These are phyloP conservation scores for Agrochola litura DNA, from an alignment of 2,888 invertebrate species.

Conservation along the genomic window DNA sequence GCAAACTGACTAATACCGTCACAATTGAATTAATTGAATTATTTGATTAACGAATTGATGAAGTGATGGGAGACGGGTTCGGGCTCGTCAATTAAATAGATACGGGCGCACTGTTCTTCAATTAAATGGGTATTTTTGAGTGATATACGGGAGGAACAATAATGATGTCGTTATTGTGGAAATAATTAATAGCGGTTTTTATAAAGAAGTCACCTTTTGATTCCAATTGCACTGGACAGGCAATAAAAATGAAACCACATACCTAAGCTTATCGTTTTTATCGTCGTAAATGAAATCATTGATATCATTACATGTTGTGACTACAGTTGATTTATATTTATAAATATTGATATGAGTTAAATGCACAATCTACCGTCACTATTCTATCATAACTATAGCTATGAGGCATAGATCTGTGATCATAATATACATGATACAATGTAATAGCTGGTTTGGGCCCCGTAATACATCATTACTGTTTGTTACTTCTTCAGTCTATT, in stretches of 20 bases:
- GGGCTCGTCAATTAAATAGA: slow-evolving; percentile 19
- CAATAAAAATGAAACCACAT: background rate
- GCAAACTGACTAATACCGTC: slow-evolving; percentile 34
- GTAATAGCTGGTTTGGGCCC: background rate
- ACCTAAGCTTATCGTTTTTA: background rate
- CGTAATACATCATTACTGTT: background rate
- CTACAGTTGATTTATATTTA: background rate
- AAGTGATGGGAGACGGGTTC: slow-evolving; percentile 15
- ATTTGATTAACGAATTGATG: slow-evolving; percentile 34
- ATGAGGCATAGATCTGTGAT: background rate
- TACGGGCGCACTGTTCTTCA: slow-evolving; percentile 47
- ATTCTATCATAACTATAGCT: background rate
- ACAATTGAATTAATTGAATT: slow-evolving; percentile 49
- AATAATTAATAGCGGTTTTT: background rate
- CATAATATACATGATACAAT: slow-evolving; percentile 4
- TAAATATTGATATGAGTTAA: background rate
- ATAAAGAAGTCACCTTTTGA: background rate
- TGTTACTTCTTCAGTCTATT: background rate
- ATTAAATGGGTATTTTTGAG: slow-evolving; percentile 6
- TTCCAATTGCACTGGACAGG: background rate
- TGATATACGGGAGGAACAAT: slow-evolving; percentile 25
- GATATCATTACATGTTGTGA: background rate
- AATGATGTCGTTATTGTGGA: background rate
- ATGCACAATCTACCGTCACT: background rate
- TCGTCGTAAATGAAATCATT: background rate